These are phyloP conservation scores for Luperina testacea DNA, from an alignment of 2,888 invertebrate genomes.

Conservation along the genomic window DNA sequence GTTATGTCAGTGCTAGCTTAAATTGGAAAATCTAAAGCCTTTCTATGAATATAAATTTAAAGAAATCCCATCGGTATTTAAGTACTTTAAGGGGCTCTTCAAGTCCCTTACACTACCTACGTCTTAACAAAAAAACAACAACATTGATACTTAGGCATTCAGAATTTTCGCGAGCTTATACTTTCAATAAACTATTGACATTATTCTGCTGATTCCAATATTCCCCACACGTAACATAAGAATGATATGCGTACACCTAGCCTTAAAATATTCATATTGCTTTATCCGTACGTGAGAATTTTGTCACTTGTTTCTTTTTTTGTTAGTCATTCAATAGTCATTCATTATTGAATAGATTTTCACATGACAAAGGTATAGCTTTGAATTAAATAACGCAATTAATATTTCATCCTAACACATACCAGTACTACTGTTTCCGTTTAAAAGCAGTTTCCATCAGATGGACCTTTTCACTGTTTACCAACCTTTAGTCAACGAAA, in stretches of 20 bases:
- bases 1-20: no score
- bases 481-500: neutral
- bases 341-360: conserved; percentile 23
- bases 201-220: conserved; percentile 17
- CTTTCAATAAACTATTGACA: conserved; percentile 38
- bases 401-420: neutral
- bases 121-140: neutral
- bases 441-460: neutral
- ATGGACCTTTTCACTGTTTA: neutral
- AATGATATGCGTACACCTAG: conserved; percentile 45
- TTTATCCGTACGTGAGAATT: conserved; percentile 46
- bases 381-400: neutral
- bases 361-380: neutral
- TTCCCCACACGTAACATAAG: conserved; percentile 48
- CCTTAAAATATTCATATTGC: conserved; percentile 54
- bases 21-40: no score
- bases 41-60: no score
- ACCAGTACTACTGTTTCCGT: neutral
- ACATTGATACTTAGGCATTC: neutral
- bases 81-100: no score
- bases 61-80: no score
- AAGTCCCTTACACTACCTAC: neutral
- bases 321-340: conserved; percentile 5
- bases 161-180: conserved; percentile 12
- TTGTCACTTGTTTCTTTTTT: conserved; percentile 29